These are phyloP conservation scores for Oxystoma pomonae DNA, from an alignment of 2,888 invertebrate species.

Conservation along the genomic window DNA sequence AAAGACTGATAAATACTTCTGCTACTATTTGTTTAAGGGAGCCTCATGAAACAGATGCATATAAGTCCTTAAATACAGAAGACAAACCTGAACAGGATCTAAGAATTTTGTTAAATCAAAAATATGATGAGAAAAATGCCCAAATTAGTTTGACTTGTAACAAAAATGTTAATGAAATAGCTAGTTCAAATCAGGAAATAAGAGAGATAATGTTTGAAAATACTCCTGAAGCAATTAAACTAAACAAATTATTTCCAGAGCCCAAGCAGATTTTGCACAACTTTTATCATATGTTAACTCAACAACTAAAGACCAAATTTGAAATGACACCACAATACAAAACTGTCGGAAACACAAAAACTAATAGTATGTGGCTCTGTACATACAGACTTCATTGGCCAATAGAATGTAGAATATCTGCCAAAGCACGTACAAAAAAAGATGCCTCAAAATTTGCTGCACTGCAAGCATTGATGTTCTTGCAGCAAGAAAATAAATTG, in stretches of 20 bases:
- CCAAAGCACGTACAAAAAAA: constrained; percentile 52
- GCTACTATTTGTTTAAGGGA: no score
- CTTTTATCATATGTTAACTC: constrained; percentile 45
- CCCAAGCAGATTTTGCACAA: constrained; percentile 53
- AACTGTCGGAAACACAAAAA: constrained; percentile 29
- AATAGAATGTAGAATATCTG: constrained; percentile 51
- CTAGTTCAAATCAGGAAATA: no score
- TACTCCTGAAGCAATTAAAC: constrained; percentile 23
- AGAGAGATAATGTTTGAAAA: no score
- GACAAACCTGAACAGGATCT: no score
- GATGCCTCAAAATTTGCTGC: constrained; percentile 55
- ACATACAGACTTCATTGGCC: constrained; percentile 58
- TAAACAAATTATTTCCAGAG: constrained; percentile 44
- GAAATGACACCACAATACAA: constrained; percentile 45
- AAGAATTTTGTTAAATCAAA: no score
- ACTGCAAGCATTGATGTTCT: constrained; percentile 52
- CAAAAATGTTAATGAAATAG: no score
- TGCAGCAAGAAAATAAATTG: constrained; percentile 50
- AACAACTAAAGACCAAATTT: constrained; percentile 43
- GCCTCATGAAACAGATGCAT: no score
- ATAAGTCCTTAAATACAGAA: no score
- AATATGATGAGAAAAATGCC: no score
- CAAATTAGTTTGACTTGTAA: no score
- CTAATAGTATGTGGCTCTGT: constrained; percentile 54
- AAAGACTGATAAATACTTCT: no score